A percentile compares a stretch with the other conserved stretches of the same genome.
Conservation (phyloP, 1,140 invertebrate genomes). For the Drosophila simulans region DNA sequence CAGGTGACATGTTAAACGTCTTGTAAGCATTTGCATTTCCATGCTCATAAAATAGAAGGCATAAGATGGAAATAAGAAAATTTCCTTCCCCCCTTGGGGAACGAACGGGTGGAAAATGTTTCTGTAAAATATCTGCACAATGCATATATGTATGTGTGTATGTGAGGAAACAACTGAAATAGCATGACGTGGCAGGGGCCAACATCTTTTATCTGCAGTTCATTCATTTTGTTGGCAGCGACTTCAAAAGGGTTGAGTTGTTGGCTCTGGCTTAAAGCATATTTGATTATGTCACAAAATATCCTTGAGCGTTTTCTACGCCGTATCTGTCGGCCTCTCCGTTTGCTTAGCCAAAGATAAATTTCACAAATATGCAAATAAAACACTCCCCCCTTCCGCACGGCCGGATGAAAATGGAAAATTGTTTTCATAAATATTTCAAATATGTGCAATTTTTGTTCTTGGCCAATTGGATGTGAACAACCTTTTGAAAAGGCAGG, state of each 20-base stretch:
- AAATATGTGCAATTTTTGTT: constrained; percentile 56
- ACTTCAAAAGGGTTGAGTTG: constrained; percentile 76
- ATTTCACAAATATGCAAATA: constrained; percentile 81
- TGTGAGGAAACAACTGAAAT: constrained; percentile 64
- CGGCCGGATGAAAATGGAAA: constrained; percentile 31
- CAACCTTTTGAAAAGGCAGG: constrained; percentile 19
- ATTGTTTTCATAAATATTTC: constrained; percentile 61
- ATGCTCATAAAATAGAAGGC: constrained; percentile 41
- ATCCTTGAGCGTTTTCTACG: constrained; percentile 47
- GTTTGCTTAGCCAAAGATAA: constrained; percentile 69
- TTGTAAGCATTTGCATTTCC: constrained; percentile 80
- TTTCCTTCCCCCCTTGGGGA: neutral
- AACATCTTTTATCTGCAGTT: constrained; percentile 68
- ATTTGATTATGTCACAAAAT: constrained; percentile 82
- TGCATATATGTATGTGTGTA: neutral
- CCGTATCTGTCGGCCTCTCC: neutral
- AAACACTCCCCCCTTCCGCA: constrained; percentile 3
- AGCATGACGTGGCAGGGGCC: constrained; percentile 29
- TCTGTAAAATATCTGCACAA: constrained; percentile 37
- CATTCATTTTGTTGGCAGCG: constrained; percentile 59
- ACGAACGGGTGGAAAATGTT: constrained; percentile 21
- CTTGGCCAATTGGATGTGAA: constrained; percentile 21
- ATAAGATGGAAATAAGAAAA: constrained; percentile 35
- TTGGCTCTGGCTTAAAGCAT: constrained; percentile 76
- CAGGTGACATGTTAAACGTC: constrained; percentile 82